These are phyloP conservation scores for Zosterops pallidus DNA, from an alignment of 2,113 vertebrate genomes.

Conservation along the genomic window DNA sequence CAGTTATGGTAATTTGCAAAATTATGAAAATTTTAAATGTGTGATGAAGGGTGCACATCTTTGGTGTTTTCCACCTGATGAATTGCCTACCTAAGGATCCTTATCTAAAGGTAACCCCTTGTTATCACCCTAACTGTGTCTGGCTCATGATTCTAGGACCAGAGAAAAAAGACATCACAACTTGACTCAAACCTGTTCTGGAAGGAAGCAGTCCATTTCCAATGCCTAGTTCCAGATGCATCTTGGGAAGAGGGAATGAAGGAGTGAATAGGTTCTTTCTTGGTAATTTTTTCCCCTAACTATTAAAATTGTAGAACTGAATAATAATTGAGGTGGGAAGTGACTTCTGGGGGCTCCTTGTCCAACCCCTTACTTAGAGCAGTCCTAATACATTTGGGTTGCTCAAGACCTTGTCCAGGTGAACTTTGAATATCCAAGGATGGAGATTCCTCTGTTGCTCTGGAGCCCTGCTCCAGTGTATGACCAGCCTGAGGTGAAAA, in stretches of 20 bases:
- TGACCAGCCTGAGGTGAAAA: not conserved
- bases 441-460: not conserved
- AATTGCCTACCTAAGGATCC: not conserved
- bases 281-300: not conserved
- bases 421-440: not conserved
- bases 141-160: not conserved
- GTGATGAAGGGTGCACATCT: fast-evolving
- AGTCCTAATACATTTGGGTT: not conserved
- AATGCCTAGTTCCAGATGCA: not conserved
- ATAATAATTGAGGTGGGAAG: not conserved
- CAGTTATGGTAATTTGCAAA: not conserved
- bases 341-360: not conserved
- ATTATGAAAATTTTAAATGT: fast-evolving
- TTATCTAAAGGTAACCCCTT: not conserved
- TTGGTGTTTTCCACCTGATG: fast-evolving
- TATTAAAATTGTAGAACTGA: not conserved
- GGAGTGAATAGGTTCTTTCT: not conserved
- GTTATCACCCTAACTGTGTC: not conserved
- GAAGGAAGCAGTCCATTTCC: not conserved
- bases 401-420: not conserved
- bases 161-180: not conserved
- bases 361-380: not conserved
- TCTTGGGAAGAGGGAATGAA: not conserved
- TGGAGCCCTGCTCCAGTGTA: not conserved
- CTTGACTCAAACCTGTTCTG: not conserved